These are phyloP conservation scores for Diaperis boleti DNA, from an alignment of 2,888 invertebrate genomes.

Conservation along the genomic window DNA sequence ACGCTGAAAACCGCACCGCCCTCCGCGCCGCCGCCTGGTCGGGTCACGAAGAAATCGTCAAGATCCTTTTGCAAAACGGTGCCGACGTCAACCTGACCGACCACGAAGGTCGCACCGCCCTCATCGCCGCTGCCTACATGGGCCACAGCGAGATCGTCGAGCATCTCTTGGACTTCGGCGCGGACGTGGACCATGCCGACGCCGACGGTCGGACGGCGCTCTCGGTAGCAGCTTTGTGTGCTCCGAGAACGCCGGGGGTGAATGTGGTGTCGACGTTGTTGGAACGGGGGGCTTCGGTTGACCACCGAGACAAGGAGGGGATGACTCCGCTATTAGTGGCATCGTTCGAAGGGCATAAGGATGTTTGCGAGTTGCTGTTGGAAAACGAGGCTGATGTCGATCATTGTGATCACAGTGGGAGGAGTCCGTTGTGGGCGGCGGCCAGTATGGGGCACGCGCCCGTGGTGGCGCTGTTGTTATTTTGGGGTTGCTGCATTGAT, in stretches of 20 bases:
- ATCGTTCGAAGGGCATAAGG: conserved; percentile 91
- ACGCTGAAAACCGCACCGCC: conserved; percentile 90
- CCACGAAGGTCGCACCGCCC: conserved; percentile 88
- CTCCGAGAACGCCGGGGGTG: conserved; percentile 80
- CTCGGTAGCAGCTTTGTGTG: conserved; percentile 88
- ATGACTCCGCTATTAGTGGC: conserved; percentile 91
- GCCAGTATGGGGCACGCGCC: conserved; percentile 92
- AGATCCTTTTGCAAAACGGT: conserved; percentile 79
- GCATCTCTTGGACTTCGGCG: conserved; percentile 83
- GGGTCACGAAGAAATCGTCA: conserved; percentile 88
- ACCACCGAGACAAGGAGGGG: conserved; percentile 85
- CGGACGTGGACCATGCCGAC: conserved; percentile 87
- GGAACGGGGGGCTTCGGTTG: conserved; percentile 86
- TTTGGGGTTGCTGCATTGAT: conserved; percentile 97
- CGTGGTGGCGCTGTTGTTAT: conserved; percentile 86
- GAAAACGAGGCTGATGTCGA: conserved; percentile 95
- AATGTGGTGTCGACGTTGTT: conserved; percentile 80
- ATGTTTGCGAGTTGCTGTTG: conserved; percentile 90
- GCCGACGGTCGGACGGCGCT: conserved; percentile 90
- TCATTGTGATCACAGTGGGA: conserved; percentile 83
- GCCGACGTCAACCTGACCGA: conserved; percentile 87
- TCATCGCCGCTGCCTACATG: conserved; percentile 97
- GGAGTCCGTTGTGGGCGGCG: conserved; percentile 92
- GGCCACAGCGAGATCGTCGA: conserved; percentile 90
- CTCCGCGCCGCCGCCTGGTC: conserved; percentile 94